Evolutionary conservation across 1,140 invertebrate species (phyloP).

Genomic region (Trypoxylus dichotomus): DNA sequence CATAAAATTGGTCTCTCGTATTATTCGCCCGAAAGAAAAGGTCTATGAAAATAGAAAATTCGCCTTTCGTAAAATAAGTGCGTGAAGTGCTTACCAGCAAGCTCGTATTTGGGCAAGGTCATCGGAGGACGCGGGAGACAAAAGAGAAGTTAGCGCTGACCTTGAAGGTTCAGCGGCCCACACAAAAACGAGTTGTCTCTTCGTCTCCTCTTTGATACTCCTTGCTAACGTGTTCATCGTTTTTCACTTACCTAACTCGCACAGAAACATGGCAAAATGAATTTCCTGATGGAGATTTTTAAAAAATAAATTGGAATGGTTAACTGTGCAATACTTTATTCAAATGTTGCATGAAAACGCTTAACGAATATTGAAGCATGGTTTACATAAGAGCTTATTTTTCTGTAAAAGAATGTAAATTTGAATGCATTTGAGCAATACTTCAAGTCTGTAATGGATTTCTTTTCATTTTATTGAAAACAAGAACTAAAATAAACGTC

Average conservation of each 20-base stretch:
- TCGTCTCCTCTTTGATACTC: neutral
- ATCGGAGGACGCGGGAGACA: slow-evolving; percentile 3
- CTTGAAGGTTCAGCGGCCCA: slow-evolving; percentile 17
- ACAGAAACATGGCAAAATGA: neutral
- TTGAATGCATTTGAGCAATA: too few relatives aligned
- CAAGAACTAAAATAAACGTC: too few relatives aligned
- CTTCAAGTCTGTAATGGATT: too few relatives aligned
- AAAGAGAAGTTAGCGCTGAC: slow-evolving; percentile 10
- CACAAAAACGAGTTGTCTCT: slow-evolving; percentile 9
- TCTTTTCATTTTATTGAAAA: too few relatives aligned
- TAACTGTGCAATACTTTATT: neutral
- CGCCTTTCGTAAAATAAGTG: neutral
- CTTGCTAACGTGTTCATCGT: neutral
- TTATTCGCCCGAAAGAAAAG: neutral
- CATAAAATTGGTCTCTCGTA: neutral
- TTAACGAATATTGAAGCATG: neutral
- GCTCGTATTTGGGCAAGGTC: slow-evolving; percentile 5
- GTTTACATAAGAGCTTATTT: too few relatives aligned
- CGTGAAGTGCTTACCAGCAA: neutral
- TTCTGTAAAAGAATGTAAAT: too few relatives aligned
- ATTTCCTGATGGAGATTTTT: neutral
- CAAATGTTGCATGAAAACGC: neutral
- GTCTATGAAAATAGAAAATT: neutral
- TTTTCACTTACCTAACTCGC: neutral
- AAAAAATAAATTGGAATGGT: neutral